Evolutionary conservation across 2,113 vertebrate genomes (phyloP).

Genomic region (Labeo catla): DNA sequence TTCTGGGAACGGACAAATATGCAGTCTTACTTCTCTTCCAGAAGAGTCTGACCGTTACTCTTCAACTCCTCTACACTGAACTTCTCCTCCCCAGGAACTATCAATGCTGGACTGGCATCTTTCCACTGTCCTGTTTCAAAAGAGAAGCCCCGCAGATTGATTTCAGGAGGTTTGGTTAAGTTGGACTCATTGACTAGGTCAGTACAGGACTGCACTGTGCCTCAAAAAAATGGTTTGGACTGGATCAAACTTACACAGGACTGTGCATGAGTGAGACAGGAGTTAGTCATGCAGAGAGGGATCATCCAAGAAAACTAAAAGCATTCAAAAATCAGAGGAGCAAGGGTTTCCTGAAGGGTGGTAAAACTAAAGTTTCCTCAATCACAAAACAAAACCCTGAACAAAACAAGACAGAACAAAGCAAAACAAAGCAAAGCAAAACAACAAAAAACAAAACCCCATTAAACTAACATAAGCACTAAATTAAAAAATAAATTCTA

Average conservation of each 20-base stretch:
- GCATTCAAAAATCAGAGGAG: constrained; percentile 35
- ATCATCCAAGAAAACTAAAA: constrained; percentile 33
- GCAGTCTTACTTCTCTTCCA: constrained; percentile 91
- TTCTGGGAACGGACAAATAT: background rate
- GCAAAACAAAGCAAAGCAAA: background rate
- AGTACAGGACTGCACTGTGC: constrained; percentile 33
- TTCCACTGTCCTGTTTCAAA: constrained; percentile 84
- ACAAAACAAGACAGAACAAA: background rate
- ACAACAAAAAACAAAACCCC: background rate
- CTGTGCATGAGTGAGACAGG: constrained; percentile 38
- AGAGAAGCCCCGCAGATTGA: constrained; percentile 64
- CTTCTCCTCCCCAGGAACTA: constrained; percentile 90
- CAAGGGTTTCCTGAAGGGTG: background rate
- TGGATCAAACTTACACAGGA: constrained; percentile 31
- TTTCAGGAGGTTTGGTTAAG: constrained; percentile 41
- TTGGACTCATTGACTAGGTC: constrained; percentile 22
- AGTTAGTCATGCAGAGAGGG: constrained; percentile 66
- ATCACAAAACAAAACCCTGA: background rate
- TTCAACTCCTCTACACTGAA: constrained; percentile 88
- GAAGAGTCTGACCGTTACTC: constrained; percentile 90
- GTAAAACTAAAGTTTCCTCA: background rate
- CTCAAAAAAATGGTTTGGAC: constrained; percentile 9
- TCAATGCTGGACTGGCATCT: constrained; percentile 87
- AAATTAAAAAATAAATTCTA: no score
- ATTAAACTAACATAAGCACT: no score